Base-by-base conservation (phyloP, 2,888 invertebrate species). In the Pterobdella sp. region DNA sequence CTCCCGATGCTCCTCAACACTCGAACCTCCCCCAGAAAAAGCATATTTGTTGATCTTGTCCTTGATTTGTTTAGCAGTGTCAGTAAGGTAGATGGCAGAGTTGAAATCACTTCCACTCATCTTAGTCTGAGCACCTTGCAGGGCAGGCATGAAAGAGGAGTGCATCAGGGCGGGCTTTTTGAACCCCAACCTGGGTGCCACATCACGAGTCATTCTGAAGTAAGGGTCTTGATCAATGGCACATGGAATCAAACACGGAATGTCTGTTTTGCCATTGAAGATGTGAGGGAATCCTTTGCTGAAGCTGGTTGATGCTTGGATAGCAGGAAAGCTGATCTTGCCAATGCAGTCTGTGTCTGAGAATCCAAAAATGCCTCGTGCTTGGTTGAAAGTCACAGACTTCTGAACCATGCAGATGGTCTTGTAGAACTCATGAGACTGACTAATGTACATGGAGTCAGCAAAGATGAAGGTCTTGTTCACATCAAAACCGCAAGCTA, bases 141-240 rank as follows among this genome's bases (percentile, higher is more conserved):
- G 84, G 0, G 95, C 92, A 0, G 94, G 95, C 77, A 94, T 90
- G 87, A 97, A 95, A 75, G 89, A 87, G 26, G 93, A 90, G 83
- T 94, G 94, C 37, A 93, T 82, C 64, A 93, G 84, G 2, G 95
- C 88, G 72, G 98, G 94, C 84, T 99, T 93, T 26, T 89, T 89
- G 84, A 89, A 87, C 79, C 93, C 91, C 22, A 99, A 85, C 18
- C 90, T 88, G 0, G 96, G 94, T 0, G 96, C 94, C n/a, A 96
- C 95, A 85, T 99, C 98, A 72, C 98, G 88, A 0, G 94, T 91
- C 96, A 99, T 95, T 42, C 98, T 88, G 85, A 99, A 99, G 85
- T 97, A 99, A 0, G 98, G 98, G 86, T 99, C 98, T 87, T 88
- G 98, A 86, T 99, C 98, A 78, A 98, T 98, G 10, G 95, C 98